Conservation (phyloP, 2,888 invertebrate species). For the Lacanobia wlatinum region DNA sequence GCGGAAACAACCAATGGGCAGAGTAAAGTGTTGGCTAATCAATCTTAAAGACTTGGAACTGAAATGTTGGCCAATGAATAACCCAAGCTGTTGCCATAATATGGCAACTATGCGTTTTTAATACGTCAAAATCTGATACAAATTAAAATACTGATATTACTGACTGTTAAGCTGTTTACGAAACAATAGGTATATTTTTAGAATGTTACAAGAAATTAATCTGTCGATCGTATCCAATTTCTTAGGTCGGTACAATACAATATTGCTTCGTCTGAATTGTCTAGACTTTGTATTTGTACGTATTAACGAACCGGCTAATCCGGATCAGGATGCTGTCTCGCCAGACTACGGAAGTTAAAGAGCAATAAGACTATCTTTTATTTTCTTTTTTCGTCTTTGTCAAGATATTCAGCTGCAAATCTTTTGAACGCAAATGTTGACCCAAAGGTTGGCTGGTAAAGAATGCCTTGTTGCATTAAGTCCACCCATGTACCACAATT, state of each 20-base stretch:
- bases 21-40: not conserved
- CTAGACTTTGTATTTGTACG: not conserved
- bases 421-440: not conserved
- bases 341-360: not conserved
- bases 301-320: not conserved
- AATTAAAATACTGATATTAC: too few species aligned
- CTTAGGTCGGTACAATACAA: not conserved
- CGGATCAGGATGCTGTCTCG: not conserved
- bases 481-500: too few species aligned
- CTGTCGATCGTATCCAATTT: not conserved
- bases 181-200: not conserved
- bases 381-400: not conserved
- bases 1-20: not conserved
- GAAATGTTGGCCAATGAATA: too few species aligned
- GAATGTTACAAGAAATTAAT: not conserved
- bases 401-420: not conserved
- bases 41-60: not conserved
- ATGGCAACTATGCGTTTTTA: not conserved
- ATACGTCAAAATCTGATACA: too few species aligned
- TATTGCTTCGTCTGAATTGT: not conserved
- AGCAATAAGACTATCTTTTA: constrained; percentile 3
- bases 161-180: not conserved
- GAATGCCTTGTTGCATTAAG: too few species aligned
- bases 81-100: not conserved
- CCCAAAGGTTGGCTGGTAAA: too few species aligned